Base-by-base conservation (phyloP, 2,888 invertebrate species). In the Coleophora flavipennella region DNA sequence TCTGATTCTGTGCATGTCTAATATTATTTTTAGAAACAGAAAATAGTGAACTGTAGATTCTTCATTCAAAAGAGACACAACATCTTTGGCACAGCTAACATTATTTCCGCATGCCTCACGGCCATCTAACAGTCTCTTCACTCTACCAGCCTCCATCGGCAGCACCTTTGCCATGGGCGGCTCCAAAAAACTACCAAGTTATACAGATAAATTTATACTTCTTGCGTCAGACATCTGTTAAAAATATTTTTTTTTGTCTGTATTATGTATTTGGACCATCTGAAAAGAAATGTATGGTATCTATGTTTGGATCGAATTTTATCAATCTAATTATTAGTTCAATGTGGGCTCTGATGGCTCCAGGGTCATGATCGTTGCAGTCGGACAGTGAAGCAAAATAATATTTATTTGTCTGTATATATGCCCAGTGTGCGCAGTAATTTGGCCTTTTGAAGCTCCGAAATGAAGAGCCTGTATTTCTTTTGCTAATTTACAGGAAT, bases 241-340 rank as follows among this genome's bases (percentile, higher is more conserved):
- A 43, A 45, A 10, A 36, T 46, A 7, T 32, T 42, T 14, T 33
- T 41, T 11, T 35, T 25, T 14, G 45, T 38, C 31, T 3, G 33
- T 49, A 25, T 43, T 46, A 42, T 38, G 44, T 34, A 6, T 4
- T 48, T 1, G 44, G 46, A 36, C 33, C 37, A 9, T 20, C 25
- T 1, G 40, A 44, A 13, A 34, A 33, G n/a, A 35, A 27, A 6
- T 46, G 42, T 27, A 36, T 8, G 7, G 29, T 20, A 13, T 34
- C 33, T 34, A 34, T 34, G 14, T 34, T 11, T 10, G 33, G 14
- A 20, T 34, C 20, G 14, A 13, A 13, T 14, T 13, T 34, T 34
- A 14, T 13, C 20, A 34, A 34, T 20, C 20, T 20, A 20, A 34
- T 34, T 34, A 34, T 34, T 13, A 34, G 39, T 1, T 34, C 27